A percentile compares a stretch with the other conserved stretches of the same genome.
Conservation (phyloP, 2,113 vertebrate species). For the mouse (Mus musculus) region DNA sequence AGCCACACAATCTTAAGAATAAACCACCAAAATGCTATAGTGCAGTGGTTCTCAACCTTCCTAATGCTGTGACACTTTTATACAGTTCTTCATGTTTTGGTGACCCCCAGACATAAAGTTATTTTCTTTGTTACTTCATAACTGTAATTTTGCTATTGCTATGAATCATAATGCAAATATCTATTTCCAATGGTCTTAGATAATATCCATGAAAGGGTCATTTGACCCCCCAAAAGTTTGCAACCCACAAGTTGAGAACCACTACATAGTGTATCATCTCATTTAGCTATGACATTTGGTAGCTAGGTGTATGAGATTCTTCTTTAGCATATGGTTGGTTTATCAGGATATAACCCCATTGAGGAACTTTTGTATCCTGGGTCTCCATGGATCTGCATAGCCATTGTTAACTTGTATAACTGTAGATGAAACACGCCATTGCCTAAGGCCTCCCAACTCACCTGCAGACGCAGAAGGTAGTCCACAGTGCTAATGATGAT, state of each 20-base stretch:
- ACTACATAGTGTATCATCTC: too few species aligned
- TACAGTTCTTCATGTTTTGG: background rate
- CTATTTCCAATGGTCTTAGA: background rate
- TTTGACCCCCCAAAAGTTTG: background rate
- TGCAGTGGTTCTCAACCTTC: background rate
- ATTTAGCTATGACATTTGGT: background rate
- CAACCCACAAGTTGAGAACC: background rate
- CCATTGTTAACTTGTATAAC: background rate
- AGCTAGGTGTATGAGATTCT: background rate
- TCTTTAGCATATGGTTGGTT: background rate
- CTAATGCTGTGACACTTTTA: too few species aligned
- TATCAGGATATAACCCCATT: background rate
- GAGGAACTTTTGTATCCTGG: background rate
- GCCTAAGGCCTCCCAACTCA: constrained; percentile 71
- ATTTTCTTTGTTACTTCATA: background rate
- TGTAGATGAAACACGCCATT: rapidly evolving
- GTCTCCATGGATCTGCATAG: background rate
- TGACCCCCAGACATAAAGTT: background rate
- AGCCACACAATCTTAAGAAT: background rate
- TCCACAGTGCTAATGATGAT: constrained; percentile 99
- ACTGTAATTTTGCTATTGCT: background rate
- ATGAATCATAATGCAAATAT: background rate
- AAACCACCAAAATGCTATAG: background rate
- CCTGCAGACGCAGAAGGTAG: constrained; percentile 97
- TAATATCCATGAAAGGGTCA: background rate